Evolutionary conservation across 1,140 invertebrate species (phyloP).

Genomic region (Brachionus rubens): DNA sequence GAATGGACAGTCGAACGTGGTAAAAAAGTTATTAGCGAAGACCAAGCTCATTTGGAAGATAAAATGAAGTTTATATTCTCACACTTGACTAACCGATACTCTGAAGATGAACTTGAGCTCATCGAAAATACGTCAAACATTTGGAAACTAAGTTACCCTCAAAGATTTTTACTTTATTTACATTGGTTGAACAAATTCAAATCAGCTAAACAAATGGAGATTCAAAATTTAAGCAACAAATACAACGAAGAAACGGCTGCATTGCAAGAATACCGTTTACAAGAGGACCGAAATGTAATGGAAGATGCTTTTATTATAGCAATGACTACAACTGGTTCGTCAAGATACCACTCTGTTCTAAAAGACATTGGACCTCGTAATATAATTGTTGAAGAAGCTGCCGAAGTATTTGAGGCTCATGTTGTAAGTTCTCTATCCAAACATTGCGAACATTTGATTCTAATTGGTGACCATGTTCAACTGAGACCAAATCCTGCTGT

Average conservation of each 20-base stretch:
- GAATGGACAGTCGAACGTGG: neutral
- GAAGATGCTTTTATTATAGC: constrained; percentile 61
- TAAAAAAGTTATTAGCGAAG: neutral
- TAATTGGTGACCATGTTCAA: constrained; percentile 66
- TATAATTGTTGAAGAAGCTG: constrained; percentile 49
- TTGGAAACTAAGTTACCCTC: constrained; percentile 47
- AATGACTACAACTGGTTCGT: constrained; percentile 75
- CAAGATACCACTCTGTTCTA: constrained; percentile 66
- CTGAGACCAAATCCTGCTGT: constrained; percentile 68
- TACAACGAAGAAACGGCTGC: neutral
- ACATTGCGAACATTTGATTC: constrained; percentile 48
- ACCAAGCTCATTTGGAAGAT: neutral
- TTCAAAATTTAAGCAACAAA: constrained; percentile 22
- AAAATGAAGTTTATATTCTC: neutral
- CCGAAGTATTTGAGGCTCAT: constrained; percentile 49
- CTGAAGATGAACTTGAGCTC: neutral
- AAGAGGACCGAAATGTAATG: constrained; percentile 39
- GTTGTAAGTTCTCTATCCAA: constrained; percentile 47
- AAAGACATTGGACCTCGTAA: constrained; percentile 47
- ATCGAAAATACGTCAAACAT: constrained; percentile 3
- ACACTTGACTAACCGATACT: neutral
- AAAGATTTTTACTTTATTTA: constrained; percentile 50
- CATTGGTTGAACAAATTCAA: constrained; percentile 48
- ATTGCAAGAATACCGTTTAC: neutral
- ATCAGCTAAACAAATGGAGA: neutral